Base-by-base conservation (phyloP, 1,140 invertebrate species). In the Panagrolaimus sp. region DNA sequence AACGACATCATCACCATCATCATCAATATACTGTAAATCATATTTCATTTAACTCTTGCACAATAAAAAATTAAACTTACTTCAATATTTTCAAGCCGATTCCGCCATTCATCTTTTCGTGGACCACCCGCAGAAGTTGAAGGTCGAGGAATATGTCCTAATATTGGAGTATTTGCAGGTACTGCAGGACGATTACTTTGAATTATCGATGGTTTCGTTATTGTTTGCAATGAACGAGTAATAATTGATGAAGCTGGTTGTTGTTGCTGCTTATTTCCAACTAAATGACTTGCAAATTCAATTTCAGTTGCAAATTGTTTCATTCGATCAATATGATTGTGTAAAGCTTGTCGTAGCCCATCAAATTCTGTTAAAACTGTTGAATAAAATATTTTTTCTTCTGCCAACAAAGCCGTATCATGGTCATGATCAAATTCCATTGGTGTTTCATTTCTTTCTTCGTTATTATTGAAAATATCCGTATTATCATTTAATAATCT, bases 401-500 rank as follows among this genome's bases (percentile, higher is more conserved):
- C 76, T 32, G 24, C 46, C 28, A 77, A 17, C 38, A 76, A 28
- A 21, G 58, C 74, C 7, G 62, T 64, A 14, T 44, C 68, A 26
- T 68, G 38, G 92, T 86, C 52, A 58, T 58, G 44, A 92, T 85
- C 76, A 91, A 58, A 58, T 17, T 58, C 52, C 52, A 58, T 58
- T 28, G 52, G 52, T 4, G 52, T 28, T 38, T 38, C 2, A 38
- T 38, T 38, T 38, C 7, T 2, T 38, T 38, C 32, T 2, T 38
- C 32, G 7, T 38, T 38, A 7, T 38, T 38, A 38, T 38, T 38
- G 7, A 38, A 38, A 38, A 38, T 38, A 32, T 45, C 68, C 21
- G 66, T 43, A 26, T 79, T 81, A 90, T 86, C 73, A 91, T 91
- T 10, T 90, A 90, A 12, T 90, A 91, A 2, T 89, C 89, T 8